A percentile compares a stretch with the other conserved stretches of the same genome.
phyloP scores from a whole-genome alignment of 2,888 invertebrate species.

The Meiosimyza platycephala region DNA sequence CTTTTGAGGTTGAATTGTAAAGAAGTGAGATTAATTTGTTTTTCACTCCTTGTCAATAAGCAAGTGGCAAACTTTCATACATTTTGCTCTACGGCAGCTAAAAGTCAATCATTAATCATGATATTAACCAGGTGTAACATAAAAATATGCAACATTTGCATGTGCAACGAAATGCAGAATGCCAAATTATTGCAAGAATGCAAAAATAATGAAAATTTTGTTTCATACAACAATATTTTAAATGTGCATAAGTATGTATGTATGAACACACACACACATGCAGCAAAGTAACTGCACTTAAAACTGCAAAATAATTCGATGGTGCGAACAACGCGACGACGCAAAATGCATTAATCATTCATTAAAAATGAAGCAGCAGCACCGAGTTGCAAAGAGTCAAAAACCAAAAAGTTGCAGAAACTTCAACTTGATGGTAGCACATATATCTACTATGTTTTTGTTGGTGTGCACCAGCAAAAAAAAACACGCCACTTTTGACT shows the following conservation, averaged over 20 bases:
- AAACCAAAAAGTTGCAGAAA: too few relatives aligned
- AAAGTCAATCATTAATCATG: conserved; percentile 14
- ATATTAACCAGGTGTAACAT: background rate
- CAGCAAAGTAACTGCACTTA: too few relatives aligned
- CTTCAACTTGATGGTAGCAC: background rate
- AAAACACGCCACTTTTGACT: background rate
- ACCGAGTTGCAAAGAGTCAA: background rate
- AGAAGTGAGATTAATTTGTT: too few relatives aligned
- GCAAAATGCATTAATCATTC: conserved; percentile 18
- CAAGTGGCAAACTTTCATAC: too few relatives aligned
- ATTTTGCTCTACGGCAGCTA: too few relatives aligned
- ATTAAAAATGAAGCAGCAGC: conserved; percentile 20
- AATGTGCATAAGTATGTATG: background rate
- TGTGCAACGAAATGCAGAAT: background rate
- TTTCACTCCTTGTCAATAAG: too few relatives aligned
- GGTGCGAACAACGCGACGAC: conserved; percentile 8
- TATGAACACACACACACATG: background rate
- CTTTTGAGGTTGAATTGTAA: too few relatives aligned
- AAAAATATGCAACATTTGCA: conserved; percentile 1
- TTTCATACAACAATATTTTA: conserved; percentile 1
- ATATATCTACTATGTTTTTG: too few relatives aligned
- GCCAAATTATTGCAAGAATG: background rate
- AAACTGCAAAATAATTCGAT: conserved; percentile 13
- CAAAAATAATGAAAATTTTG: background rate
- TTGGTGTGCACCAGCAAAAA: too few relatives aligned